These are phyloP conservation scores for Puntigrus tetrazona DNA, from an alignment of 2,113 vertebrate species.

Conservation along the genomic window DNA sequence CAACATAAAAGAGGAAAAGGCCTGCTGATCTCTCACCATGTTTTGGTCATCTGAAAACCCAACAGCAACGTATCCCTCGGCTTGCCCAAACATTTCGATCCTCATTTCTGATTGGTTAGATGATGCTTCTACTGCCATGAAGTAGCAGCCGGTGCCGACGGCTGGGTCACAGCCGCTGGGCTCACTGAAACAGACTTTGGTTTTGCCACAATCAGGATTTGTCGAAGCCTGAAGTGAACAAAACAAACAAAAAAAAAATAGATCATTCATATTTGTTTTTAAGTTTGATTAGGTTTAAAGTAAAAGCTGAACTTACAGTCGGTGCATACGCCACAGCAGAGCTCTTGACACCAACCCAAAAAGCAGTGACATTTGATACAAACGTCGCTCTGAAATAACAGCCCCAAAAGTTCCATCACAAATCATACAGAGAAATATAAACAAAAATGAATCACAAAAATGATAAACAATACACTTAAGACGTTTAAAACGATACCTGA, in stretches of 20 bases:
- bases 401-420: not conserved
- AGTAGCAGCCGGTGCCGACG: slow-evolving; percentile 62
- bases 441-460: not conserved
- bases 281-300: not conserved
- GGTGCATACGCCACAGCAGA: slow-evolving; percentile 33
- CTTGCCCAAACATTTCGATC: slow-evolving; percentile 58
- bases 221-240: slow-evolving; percentile 47
- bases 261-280: not conserved
- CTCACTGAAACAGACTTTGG: slow-evolving; percentile 74
- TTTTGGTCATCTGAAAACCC: slow-evolving; percentile 76
- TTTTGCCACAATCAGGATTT: slow-evolving; percentile 65
- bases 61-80: slow-evolving; percentile 72
- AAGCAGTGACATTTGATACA: slow-evolving; percentile 51
- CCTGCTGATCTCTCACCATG: slow-evolving; percentile 70
- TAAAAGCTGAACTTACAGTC: not conserved
- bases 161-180: slow-evolving; percentile 69
- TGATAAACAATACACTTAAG: not conserved
- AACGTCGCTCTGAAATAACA: slow-evolving; percentile 73
- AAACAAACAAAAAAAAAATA: not conserved
- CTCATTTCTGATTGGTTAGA: not conserved
- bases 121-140: slow-evolving; percentile 64
- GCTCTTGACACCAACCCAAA: slow-evolving; percentile 71
- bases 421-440: not conserved
- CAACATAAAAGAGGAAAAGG: not conserved
- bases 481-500: slow-evolving; percentile 68